phyloP scores from a whole-genome alignment of 2,797 vertebrate species.

The Alosa sapidissima region DNA sequence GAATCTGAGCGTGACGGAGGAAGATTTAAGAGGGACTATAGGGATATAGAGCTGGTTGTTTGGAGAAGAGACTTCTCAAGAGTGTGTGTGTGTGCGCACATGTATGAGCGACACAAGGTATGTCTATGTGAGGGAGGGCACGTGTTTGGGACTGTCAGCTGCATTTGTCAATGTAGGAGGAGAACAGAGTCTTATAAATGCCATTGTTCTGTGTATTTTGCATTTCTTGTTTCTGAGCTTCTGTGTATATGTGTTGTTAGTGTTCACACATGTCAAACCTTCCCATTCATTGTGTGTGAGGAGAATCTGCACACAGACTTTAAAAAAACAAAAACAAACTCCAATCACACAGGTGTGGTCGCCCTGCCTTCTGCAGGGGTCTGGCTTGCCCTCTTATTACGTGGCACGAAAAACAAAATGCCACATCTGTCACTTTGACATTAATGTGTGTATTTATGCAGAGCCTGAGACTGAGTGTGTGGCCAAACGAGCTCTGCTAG shows the following conservation, averaged over 20 bases:
- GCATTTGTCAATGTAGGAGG: not conserved
- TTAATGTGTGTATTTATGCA: not conserved
- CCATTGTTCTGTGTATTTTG: not conserved
- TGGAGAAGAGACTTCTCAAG: slow-evolving; percentile 3
- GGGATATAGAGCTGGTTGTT: not conserved
- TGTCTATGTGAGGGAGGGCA: slow-evolving; percentile 7
- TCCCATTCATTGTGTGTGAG: not conserved
- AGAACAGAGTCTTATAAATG: not conserved
- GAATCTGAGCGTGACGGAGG: not conserved
- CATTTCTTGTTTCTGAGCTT: not conserved
- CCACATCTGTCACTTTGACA: not conserved
- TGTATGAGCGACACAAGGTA: not conserved
- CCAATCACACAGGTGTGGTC: not conserved
- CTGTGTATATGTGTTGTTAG: not conserved
- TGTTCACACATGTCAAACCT: not conserved
- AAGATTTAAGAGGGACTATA: not conserved
- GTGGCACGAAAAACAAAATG: not conserved
- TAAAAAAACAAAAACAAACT: not conserved
- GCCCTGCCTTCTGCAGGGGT: not conserved
- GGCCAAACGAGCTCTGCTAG: not conserved
- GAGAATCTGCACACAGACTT: not conserved
- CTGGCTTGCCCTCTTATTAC: not conserved
- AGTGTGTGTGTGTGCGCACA: slow-evolving; percentile 21
- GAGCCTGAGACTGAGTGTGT: not conserved
- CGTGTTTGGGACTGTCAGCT: not conserved